phyloP scores from a whole-genome alignment of 2,888 invertebrate genomes.

The Salpingus planirostris region DNA sequence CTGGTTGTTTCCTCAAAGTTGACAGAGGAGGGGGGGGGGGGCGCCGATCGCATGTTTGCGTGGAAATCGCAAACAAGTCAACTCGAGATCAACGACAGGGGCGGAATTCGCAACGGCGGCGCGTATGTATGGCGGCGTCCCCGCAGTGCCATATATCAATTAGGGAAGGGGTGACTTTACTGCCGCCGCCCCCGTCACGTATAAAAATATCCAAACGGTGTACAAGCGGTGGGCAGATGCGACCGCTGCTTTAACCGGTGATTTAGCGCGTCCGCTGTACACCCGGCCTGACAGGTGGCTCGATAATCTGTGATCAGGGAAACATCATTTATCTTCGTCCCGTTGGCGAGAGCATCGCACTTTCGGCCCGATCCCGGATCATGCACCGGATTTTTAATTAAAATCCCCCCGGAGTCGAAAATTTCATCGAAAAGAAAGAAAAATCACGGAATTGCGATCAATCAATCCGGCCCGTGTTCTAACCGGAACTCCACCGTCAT shows the following conservation, averaged over 20 bases:
- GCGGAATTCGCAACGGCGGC: too few species aligned
- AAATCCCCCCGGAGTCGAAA: too few species aligned
- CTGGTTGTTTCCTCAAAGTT: too few species aligned
- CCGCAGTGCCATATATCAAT: constrained; percentile 35
- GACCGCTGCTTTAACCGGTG: constrained; percentile 25
- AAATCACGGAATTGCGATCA: too few species aligned
- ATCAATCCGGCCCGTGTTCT: too few species aligned
- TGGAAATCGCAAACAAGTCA: too few species aligned
- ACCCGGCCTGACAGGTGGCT: constrained; percentile 23
- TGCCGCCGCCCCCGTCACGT: too few species aligned
- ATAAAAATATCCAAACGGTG: constrained; percentile 20
- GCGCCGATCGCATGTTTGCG: too few species aligned
- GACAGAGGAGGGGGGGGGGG: too few species aligned
- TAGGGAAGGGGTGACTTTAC: constrained; percentile 24
- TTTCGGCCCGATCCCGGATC: background rate
- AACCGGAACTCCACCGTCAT: too few species aligned
- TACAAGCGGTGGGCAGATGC: constrained; percentile 23
- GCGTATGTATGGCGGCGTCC: constrained; percentile 20
- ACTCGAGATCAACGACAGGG: too few species aligned
- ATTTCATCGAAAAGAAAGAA: too few species aligned
- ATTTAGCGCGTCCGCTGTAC: constrained; percentile 24
- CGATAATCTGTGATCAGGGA: constrained; percentile 32
- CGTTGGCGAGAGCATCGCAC: constrained; percentile 9
- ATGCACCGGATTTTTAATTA: background rate
- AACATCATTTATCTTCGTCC: constrained; percentile 30